Conservation (phyloP, 2,113 vertebrate genomes). For the Sapayoa aenigma region DNA sequence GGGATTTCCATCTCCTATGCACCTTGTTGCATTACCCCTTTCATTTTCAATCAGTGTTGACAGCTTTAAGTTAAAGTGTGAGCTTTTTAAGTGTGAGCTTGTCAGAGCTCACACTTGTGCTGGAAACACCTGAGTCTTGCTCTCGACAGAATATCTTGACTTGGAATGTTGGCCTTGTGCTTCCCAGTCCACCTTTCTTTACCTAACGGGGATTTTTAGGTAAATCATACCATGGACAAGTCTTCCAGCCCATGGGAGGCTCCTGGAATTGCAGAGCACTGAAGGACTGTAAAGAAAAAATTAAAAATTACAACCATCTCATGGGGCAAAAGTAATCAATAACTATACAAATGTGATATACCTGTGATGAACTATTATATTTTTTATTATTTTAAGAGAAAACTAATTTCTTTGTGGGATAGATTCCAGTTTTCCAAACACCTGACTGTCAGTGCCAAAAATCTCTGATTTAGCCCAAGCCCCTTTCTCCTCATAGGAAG, state of each 20-base stretch:
- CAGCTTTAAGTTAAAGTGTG: neutral
- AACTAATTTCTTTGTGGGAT: neutral
- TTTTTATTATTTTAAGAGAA: neutral
- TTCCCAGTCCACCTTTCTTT: neutral
- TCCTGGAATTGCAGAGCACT: neutral
- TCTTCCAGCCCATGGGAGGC: neutral
- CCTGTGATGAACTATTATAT: neutral
- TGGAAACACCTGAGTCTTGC: neutral
- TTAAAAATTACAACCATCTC: neutral
- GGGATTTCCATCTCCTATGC: neutral
- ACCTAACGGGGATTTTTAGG: neutral
- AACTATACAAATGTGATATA: neutral
- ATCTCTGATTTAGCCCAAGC: neutral
- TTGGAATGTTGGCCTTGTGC: neutral
- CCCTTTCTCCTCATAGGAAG: neutral
- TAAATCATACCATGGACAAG: neutral
- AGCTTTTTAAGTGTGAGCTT: too few relatives aligned
- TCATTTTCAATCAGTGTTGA: neutral
- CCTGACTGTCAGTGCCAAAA: neutral
- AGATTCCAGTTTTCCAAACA: neutral
- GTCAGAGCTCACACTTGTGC: neutral
- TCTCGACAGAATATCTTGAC: neutral
- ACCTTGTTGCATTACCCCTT: accelerated
- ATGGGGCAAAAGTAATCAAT: neutral
- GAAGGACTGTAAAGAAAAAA: neutral